Conservation (phyloP, 2,113 vertebrate species). For the Chlamydotis undulata region DNA sequence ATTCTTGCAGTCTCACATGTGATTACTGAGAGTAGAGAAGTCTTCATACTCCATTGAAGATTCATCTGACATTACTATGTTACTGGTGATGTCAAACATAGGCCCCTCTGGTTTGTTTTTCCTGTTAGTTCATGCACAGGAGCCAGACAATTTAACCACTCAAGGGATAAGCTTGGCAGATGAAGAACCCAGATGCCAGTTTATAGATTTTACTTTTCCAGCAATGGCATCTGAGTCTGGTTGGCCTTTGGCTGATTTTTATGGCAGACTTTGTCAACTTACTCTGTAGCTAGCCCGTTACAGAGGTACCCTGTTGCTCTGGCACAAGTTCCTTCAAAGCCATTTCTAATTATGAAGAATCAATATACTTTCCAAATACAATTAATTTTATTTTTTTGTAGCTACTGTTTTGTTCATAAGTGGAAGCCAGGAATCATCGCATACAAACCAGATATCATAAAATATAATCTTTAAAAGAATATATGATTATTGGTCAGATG, state of each 20-base stretch:
- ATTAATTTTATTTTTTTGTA: not conserved
- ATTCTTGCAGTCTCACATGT: not conserved
- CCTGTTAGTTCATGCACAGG: not conserved
- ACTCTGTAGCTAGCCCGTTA: not conserved
- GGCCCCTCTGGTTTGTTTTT: not conserved
- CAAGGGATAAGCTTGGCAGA: constrained; percentile 25
- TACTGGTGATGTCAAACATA: constrained; percentile 19
- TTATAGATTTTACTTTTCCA: not conserved
- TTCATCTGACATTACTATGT: not conserved
- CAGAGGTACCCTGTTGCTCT: not conserved
- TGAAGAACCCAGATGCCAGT: constrained; percentile 8
- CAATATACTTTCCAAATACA: not conserved
- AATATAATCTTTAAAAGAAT: not conserved
- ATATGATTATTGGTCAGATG: not conserved
- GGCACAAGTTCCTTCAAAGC: not conserved
- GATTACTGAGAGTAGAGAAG: not conserved
- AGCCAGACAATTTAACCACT: constrained; percentile 10
- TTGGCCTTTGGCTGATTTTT: constrained; percentile 1
- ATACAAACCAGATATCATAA: not conserved
- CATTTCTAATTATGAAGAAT: not conserved
- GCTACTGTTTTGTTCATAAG: not conserved
- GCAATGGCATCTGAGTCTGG: not conserved
- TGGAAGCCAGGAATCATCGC: not conserved
- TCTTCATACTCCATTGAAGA: not conserved
- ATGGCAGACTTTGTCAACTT: not conserved